Percentiles rank a stretch among this genome's conserved stretches.
Conservation (phyloP, 2,888 invertebrate species). For the Nematopogon swammerdamellus region DNA sequence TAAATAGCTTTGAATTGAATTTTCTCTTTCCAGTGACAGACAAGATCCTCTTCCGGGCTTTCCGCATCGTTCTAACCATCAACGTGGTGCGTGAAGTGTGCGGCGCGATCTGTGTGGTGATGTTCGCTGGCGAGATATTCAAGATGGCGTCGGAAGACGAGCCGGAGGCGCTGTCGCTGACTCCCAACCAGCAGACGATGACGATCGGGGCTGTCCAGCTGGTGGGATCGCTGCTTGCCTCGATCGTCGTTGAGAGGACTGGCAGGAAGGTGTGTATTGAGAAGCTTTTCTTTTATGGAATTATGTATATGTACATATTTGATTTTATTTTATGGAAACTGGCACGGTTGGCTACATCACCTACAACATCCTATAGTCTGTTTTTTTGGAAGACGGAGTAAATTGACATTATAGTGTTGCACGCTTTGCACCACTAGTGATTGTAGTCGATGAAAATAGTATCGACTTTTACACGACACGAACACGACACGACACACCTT, state of each 20-base stretch:
- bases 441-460: too few relatives aligned
- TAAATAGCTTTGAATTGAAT: too few relatives aligned
- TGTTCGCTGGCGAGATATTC: constrained; percentile 44
- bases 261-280: constrained; percentile 36
- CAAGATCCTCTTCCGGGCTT: constrained; percentile 31
- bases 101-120: constrained; percentile 35
- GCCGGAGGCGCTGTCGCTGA: constrained; percentile 20
- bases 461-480: too few relatives aligned
- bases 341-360: too few relatives aligned
- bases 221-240: constrained; percentile 29
- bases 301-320: too few relatives aligned
- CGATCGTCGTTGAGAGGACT: constrained; percentile 31
- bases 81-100: constrained; percentile 33
- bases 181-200: constrained; percentile 44
- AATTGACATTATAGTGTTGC: too few relatives aligned
- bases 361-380: too few relatives aligned
- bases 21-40: constrained; percentile 27
- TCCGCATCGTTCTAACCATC: constrained; percentile 28
- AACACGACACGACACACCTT: too few relatives aligned
- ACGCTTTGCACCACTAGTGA: too few relatives aligned
- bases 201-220: constrained; percentile 39
- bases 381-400: too few relatives aligned
- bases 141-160: constrained; percentile 23
- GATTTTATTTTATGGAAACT: too few relatives aligned
- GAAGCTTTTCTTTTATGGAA: too few relatives aligned